These are phyloP conservation scores for Hormiphora californensis DNA, from an alignment of 37 sponge, comb jelly and placozoan species.

Conservation along the genomic window DNA sequence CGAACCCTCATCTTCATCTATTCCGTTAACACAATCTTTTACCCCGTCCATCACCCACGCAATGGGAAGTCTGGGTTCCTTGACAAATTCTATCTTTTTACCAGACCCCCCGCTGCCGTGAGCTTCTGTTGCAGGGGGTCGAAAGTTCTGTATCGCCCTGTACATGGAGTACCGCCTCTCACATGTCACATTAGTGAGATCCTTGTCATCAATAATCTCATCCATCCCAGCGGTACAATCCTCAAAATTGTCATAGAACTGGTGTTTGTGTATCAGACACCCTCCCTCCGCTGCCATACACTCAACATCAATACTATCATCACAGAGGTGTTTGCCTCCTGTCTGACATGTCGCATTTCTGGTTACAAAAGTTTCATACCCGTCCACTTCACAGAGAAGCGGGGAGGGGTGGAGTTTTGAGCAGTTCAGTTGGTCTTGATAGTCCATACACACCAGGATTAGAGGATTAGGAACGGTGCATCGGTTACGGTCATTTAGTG, in stretches of 20 bases:
- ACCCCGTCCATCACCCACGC: conserved; percentile 4
- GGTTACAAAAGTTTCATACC: not conserved
- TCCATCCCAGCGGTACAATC: conserved; percentile 6
- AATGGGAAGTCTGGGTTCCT: too few species aligned
- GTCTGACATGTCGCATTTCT: not conserved
- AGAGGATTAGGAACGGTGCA: conserved; percentile 7
- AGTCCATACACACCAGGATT: not conserved
- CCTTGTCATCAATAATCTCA: not conserved
- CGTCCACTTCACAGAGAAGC: conserved; percentile 4
- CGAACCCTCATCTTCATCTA: not conserved
- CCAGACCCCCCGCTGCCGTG: too few species aligned
- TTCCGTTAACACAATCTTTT: not conserved
- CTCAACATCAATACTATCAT: not conserved
- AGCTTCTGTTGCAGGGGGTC: too few species aligned
- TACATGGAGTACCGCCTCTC: not conserved
- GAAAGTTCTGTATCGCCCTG: not conserved
- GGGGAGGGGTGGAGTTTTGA: not conserved
- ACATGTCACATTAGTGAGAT: not conserved
- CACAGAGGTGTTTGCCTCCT: not conserved
- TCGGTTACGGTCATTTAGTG: not conserved
- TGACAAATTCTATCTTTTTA: too few species aligned
- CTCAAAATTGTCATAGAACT: not conserved
- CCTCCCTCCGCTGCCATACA: conserved; percentile 29
- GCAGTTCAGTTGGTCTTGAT: not conserved
- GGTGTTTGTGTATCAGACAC: not conserved